Percentiles rank a stretch among this genome's conserved stretches.
Evolutionary conservation across 2,113 vertebrate genomes (phyloP).

Genomic region (Cathartes aura): DNA sequence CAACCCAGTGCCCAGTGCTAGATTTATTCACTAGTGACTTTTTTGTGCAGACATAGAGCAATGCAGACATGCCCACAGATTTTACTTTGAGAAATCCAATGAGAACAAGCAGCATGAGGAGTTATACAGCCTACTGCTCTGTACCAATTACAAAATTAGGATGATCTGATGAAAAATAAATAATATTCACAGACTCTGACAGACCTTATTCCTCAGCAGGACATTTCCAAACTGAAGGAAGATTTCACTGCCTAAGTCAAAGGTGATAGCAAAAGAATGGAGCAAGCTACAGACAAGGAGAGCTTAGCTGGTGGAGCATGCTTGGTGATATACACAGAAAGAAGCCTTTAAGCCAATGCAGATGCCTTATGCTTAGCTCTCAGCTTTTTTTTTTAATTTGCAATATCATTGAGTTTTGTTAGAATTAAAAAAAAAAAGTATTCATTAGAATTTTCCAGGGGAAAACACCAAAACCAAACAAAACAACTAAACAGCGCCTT

Average conservation of each 20-base stretch:
- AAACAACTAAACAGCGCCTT: neutral
- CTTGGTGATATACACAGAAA: neutral
- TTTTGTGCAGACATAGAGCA: neutral
- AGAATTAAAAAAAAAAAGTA: neutral
- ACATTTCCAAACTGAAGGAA: neutral
- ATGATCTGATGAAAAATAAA: neutral
- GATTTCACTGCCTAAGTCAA: neutral
- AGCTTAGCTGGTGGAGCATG: neutral
- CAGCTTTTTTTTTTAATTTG: neutral
- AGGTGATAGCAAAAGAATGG: neutral
- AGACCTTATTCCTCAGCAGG: neutral
- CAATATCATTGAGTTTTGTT: neutral
- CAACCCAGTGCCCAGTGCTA: neutral
- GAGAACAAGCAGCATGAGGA: neutral
- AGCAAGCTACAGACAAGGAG: neutral
- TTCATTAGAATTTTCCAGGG: neutral
- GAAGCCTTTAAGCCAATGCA: neutral
- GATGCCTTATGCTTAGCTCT: neutral
- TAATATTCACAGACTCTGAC: neutral
- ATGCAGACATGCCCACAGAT: accelerated
- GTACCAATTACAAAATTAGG: neutral
- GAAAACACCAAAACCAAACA: too few species aligned
- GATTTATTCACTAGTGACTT: neutral
- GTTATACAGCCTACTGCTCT: neutral
- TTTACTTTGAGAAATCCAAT: neutral